Evolutionary conservation across 92 coral and sea anemone genomes (phyloP).

Genomic region (Paramuricea clavata): DNA sequence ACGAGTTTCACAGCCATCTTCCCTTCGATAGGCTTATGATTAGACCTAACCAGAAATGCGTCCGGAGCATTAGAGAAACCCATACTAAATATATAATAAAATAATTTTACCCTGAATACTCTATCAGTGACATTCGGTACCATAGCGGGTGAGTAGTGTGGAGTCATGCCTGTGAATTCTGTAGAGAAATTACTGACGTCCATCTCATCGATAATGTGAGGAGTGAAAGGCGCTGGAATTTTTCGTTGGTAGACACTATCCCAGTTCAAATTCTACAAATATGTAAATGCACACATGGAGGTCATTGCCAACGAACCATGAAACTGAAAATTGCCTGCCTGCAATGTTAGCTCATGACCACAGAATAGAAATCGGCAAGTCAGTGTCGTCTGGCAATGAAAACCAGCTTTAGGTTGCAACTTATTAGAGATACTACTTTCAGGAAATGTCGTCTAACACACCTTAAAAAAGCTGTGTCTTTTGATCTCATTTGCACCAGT

Average conservation of each 20-base stretch:
- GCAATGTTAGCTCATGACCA: too few species aligned
- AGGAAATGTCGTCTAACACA: too few species aligned
- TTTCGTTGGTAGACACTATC: slow-evolving; percentile 76
- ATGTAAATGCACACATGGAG: background rate
- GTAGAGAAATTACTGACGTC: slow-evolving; percentile 97
- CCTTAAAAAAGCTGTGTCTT: slow-evolving; percentile 91
- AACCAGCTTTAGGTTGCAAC: too few species aligned
- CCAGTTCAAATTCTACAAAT: slow-evolving; percentile 79
- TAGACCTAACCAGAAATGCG: too few species aligned
- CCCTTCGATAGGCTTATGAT: too few species aligned
- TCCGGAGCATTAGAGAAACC: too few species aligned
- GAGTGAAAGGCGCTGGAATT: slow-evolving; percentile 87
- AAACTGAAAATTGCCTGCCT: background rate
- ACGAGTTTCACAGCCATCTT: too few species aligned
- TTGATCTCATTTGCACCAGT: slow-evolving; percentile 90
- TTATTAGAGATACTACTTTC: too few species aligned
- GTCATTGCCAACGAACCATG: background rate
- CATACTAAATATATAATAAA: too few species aligned
- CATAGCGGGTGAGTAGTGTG: slow-evolving; percentile 95
- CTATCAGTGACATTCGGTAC: slow-evolving; percentile 93
- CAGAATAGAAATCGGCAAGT: too few species aligned
- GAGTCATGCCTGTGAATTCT: slow-evolving; percentile 95
- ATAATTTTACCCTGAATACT: slow-evolving; percentile 79
- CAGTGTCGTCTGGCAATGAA: too few species aligned
- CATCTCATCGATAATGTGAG: slow-evolving; percentile 84